Evolutionary conservation across 2,113 vertebrate genomes (phyloP), one percentile per base, ranked within the genome.

Genomic region (Rhodinocichla rosea): DNA sequence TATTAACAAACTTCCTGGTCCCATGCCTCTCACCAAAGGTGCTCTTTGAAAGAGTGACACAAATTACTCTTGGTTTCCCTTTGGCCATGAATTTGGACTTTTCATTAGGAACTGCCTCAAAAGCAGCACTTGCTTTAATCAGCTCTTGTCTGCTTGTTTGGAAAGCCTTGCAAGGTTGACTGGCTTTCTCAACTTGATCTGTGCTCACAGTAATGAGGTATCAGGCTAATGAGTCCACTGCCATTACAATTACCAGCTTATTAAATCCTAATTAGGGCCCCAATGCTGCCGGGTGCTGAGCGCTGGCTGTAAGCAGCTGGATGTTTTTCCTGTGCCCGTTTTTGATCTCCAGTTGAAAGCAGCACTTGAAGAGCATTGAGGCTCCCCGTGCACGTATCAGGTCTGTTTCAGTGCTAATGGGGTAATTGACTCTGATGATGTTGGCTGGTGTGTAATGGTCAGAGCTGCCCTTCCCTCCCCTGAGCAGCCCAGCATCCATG

Each of bases 221-320:
- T 92, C 83, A 95, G 55, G 70, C 90, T 95, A 96, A 97, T 95
- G 90, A 95, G 94, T 92, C 90, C 89, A 42, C 56, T 91, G 80
- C 94, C 69, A 95, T 93, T 71, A 70, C 91, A 85, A 96, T 96
- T 96, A 95, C 82, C 56, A 80, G 75, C 74, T 89, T 89, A 96
- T 96, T 95, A 97, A 93, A 95, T 73, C 82, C 92, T 97, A 95
- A 96, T 96, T 94, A 96, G 92, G 87, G 87, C 10, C 19, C 52
- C 39, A 37, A 67, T 95, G 79, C 95, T 95, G 86, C 78, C 8
- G 30, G 86, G 78, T 95, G 74, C 91, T 94, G 82, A 65, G 80
- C 13, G 64, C 78, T 73, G 53, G 26, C 12, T 39, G 49, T 17
- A 45, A 68, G 53, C 33, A 73, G 71, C 84, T 91, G 87, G 57